A percentile compares a stretch with the other conserved stretches of the same genome.
Evolutionary conservation across 2,797 vertebrate species (phyloP).

Genomic region (Pyrocephalus nanus): DNA sequence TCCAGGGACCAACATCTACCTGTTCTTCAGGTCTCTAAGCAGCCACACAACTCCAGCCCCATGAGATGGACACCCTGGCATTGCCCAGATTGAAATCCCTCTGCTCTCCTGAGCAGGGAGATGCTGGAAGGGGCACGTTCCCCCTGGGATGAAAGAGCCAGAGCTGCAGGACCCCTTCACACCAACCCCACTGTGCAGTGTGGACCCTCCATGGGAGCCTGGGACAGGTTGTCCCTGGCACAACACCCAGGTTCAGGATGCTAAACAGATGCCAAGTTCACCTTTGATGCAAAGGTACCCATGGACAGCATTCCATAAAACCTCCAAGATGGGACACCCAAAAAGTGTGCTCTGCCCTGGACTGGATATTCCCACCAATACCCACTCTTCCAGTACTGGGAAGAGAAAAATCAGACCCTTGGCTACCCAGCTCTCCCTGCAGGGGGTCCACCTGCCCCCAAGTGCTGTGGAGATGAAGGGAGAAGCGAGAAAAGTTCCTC

Average conservation of each 20-base stretch:
- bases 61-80: neutral
- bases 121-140: neutral
- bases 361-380: neutral
- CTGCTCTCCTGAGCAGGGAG: neutral
- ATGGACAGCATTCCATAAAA: neutral
- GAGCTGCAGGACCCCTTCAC: neutral
- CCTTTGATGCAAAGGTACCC: neutral
- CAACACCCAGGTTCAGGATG: neutral
- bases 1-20: neutral
- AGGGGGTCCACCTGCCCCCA: neutral
- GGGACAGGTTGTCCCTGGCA: neutral
- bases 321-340: too few species aligned
- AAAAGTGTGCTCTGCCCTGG: neutral
- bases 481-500: neutral
- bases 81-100: neutral
- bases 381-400: neutral
- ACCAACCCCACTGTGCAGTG: fast-evolving
- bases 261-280: neutral
- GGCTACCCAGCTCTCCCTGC: neutral
- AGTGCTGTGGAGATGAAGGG: neutral
- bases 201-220: neutral
- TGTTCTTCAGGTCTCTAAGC: neutral
- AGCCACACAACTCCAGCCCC: neutral
- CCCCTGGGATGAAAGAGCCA: neutral
- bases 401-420: neutral